These are phyloP conservation scores for Odontophorus gujanensis DNA, from an alignment of 2,113 vertebrate species.

Conservation along the genomic window DNA sequence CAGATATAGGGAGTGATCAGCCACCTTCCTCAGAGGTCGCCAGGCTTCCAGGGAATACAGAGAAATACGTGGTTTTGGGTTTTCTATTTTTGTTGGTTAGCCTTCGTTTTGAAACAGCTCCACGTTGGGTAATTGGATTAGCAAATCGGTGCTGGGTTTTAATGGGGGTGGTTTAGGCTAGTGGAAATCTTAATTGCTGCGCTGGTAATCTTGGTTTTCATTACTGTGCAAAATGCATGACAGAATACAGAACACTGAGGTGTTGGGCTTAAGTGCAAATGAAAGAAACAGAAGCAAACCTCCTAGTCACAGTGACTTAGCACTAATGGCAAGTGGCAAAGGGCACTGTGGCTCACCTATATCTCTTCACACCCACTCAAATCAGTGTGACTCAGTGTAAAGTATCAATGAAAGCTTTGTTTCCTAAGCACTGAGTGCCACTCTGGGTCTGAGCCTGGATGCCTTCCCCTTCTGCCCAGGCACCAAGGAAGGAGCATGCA, in stretches of 20 bases:
- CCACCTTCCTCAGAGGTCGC: background rate
- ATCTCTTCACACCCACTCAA: background rate
- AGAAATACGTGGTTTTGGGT: background rate
- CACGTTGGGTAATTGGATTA: constrained; percentile 32
- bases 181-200: background rate
- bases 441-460: background rate
- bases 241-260: background rate
- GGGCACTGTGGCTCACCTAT: background rate
- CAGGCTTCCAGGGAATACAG: background rate
- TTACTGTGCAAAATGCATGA: background rate
- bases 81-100: background rate
- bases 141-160: background rate
- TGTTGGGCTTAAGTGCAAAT: background rate
- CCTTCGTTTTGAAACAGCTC: background rate
- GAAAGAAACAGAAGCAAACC: background rate
- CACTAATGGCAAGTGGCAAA: background rate
- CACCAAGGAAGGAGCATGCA: background rate
- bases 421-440: background rate
- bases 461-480: background rate
- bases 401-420: background rate
- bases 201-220: background rate
- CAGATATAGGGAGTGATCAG: background rate
- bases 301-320: background rate
- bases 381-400: background rate
- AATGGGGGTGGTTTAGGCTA: constrained; percentile 8